Evolutionary conservation across 2,888 invertebrate genomes (phyloP).

Genomic region (Cantharis lateralis): DNA sequence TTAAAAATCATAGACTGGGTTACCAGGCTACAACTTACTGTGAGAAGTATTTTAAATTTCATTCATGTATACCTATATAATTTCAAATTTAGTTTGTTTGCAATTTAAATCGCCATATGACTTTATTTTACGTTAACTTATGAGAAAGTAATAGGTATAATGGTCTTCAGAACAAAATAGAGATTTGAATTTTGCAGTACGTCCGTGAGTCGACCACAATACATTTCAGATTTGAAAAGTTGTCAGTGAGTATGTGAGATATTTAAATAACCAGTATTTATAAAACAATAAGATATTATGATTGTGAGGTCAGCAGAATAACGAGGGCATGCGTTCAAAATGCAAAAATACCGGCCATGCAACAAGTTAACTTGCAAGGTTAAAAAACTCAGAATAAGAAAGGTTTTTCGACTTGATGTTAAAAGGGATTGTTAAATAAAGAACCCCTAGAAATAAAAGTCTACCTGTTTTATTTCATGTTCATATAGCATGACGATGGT

Average conservation of each 20-base stretch:
- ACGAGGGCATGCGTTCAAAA: constrained; percentile 1
- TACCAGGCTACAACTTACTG: constrained; percentile 17
- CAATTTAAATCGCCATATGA: background rate
- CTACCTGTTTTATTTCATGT: constrained; percentile 3
- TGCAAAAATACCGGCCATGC: background rate
- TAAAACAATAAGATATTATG: background rate
- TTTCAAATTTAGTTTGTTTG: background rate
- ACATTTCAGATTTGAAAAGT: background rate
- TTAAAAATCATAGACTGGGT: constrained; percentile 16
- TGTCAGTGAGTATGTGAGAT: background rate
- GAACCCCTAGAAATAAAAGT: constrained; percentile 1
- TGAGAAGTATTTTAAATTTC: constrained; percentile 14
- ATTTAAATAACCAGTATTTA: background rate
- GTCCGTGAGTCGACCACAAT: background rate
- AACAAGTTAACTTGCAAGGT: constrained; percentile 4
- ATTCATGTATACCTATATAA: background rate
- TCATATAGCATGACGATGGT: constrained; percentile 11
- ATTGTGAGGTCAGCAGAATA: constrained; percentile 1
- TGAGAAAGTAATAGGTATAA: no score
- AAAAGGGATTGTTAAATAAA: background rate
- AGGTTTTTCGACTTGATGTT: background rate
- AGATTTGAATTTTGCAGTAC: background rate
- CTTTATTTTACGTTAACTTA: background rate
- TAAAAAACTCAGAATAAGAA: background rate
- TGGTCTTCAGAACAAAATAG: no score